Evolutionary conservation across 2,888 invertebrate species (phyloP).

Genomic region (Octonoba sinensis): DNA sequence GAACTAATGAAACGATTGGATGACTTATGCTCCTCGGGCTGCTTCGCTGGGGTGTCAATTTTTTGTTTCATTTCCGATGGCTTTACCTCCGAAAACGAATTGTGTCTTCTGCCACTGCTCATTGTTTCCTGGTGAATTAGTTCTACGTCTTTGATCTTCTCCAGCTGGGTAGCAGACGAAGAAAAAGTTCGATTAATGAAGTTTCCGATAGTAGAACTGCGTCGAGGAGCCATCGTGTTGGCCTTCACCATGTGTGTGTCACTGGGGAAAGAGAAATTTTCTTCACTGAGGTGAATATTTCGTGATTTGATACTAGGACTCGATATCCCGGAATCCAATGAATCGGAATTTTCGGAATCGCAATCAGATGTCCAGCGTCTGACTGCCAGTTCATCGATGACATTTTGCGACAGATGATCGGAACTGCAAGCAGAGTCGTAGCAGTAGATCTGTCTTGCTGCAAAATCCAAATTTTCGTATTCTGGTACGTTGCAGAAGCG

Average conservation of each 20-base stretch:
- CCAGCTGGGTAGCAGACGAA: conserved; percentile 33
- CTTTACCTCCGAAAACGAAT: conserved; percentile 38
- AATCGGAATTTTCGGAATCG: conserved; percentile 56
- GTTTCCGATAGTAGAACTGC: conserved; percentile 41
- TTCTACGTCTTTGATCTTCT: conserved; percentile 37
- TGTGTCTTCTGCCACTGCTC: conserved; percentile 15
- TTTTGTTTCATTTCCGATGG: conserved; percentile 3
- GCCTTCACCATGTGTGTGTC: not conserved
- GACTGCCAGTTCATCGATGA: conserved; percentile 45
- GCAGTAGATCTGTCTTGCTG: no score
- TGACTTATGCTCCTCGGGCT: conserved; percentile 15
- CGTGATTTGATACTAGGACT: conserved; percentile 54
- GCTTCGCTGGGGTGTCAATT: not conserved
- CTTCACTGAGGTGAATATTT: conserved; percentile 28
- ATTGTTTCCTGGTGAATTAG: not conserved
- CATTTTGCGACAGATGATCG: conserved; percentile 2
- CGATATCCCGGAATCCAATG: conserved; percentile 51
- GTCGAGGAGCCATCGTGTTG: not conserved
- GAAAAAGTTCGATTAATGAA: conserved; percentile 51
- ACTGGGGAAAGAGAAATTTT: not conserved
- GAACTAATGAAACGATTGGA: conserved; percentile 40
- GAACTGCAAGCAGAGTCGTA: not conserved
- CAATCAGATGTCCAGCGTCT: conserved; percentile 58
- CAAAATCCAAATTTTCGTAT: not conserved
- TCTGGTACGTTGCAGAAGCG: not conserved